phyloP scores from a whole-genome alignment of 1,140 invertebrate genomes.

The Oreohelix idahoensis region DNA sequence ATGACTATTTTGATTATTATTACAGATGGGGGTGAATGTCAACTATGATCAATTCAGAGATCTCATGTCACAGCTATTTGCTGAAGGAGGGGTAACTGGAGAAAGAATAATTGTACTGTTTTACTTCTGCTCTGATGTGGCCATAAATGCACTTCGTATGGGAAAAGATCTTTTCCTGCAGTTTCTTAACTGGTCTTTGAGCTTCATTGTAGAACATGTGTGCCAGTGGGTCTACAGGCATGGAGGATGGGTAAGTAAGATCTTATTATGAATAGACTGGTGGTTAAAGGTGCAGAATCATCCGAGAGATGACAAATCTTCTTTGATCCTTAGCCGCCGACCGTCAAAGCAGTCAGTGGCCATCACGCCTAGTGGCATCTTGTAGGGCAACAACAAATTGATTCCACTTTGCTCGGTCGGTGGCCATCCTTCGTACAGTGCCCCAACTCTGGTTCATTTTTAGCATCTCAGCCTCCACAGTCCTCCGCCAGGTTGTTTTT shows the following conservation, averaged over 20 bases:
- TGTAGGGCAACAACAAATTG: too few species aligned
- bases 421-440: too few species aligned
- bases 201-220: conserved; percentile 30
- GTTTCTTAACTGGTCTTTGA: conserved; percentile 36
- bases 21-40: conserved; percentile 52
- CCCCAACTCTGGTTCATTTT: too few species aligned
- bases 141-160: conserved; percentile 57
- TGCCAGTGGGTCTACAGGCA: conserved; percentile 38
- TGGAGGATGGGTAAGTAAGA: conserved; percentile 41
- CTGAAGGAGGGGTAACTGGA: conserved; percentile 62
- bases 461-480: too few species aligned
- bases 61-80: conserved; percentile 48
- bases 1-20: conserved; percentile 28
- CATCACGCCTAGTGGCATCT: too few species aligned
- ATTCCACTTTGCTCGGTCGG: too few species aligned
- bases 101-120: conserved; percentile 73
- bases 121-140: conserved; percentile 73
- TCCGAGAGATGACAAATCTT: too few species aligned
- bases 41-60: conserved; percentile 55
- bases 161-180: conserved; percentile 14
- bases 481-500: too few species aligned
- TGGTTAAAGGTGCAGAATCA: too few species aligned
- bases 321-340: too few species aligned
- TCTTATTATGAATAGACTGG: too few species aligned
- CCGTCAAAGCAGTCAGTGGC: too few species aligned